A percentile compares a stretch with the other conserved stretches of the same genome.
phyloP scores from a whole-genome alignment of 2,888 invertebrate species.

The Crioceris asparagi region DNA sequence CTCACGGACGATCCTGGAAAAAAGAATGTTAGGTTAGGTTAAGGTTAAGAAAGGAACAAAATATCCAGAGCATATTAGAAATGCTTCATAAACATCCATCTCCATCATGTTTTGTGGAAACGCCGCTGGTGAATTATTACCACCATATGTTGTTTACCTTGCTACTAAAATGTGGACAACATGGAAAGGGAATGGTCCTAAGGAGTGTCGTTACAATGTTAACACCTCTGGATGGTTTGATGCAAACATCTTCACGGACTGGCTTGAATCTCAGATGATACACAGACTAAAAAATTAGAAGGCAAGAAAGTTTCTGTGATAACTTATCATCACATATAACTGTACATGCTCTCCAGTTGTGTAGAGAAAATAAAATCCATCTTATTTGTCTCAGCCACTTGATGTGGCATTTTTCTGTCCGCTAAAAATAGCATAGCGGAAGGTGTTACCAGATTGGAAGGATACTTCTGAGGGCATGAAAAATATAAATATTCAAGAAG shows the following conservation, averaged over 20 bases:
- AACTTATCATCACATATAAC: slow-evolving; percentile 5
- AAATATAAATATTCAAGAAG: too few relatives aligned
- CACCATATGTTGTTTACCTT: slow-evolving; percentile 14
- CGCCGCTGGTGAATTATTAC: slow-evolving; percentile 14
- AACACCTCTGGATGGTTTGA: slow-evolving; percentile 18
- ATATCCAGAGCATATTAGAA: slow-evolving; percentile 24
- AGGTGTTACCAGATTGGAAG: too few relatives aligned
- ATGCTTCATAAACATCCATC: slow-evolving; percentile 22
- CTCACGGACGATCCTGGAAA: slow-evolving; percentile 23
- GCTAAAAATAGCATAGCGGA: slow-evolving; percentile 5
- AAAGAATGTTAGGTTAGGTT: slow-evolving; percentile 20
- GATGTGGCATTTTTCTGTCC: slow-evolving; percentile 7
- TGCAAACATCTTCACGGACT: slow-evolving; percentile 14
- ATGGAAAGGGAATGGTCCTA: slow-evolving; percentile 13
- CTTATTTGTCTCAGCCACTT: slow-evolving; percentile 6
- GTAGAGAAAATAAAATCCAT: slow-evolving; percentile 2
- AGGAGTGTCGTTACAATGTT: slow-evolving; percentile 5
- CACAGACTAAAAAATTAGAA: slow-evolving; percentile 11
- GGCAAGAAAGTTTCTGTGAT: slow-evolving; percentile 7
- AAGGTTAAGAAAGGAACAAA: slow-evolving; percentile 16
- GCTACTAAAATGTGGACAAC: slow-evolving; percentile 16
- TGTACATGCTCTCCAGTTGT: slow-evolving; percentile 3
- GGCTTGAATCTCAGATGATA: slow-evolving; percentile 8
- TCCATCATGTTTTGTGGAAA: slow-evolving; percentile 13
- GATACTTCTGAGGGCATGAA: too few relatives aligned